phyloP scores from a whole-genome alignment of 1,140 invertebrate species.

The Philotrypesis tridentata region DNA sequence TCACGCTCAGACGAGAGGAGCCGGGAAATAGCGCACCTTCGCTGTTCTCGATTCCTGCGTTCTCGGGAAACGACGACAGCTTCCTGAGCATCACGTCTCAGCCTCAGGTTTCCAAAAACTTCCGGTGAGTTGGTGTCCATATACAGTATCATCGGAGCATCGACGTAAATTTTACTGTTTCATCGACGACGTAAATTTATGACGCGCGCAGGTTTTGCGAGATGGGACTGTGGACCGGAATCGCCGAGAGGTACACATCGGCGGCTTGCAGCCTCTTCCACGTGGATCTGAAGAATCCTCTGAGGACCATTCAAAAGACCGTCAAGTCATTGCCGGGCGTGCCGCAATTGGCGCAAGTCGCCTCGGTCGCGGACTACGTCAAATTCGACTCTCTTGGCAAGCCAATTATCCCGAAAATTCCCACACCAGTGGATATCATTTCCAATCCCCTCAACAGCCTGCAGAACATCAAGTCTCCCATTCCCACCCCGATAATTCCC shows the following conservation, averaged over 20 bases:
- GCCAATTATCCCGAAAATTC: background rate
- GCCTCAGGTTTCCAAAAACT: conserved; percentile 71
- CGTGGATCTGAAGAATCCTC: conserved; percentile 31
- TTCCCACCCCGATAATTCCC: background rate
- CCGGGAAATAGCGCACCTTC: conserved; percentile 22
- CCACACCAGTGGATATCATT: background rate
- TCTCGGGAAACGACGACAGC: conserved; percentile 70
- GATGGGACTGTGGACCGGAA: conserved; percentile 77
- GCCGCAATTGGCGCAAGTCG: background rate
- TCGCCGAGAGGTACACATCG: conserved; percentile 73
- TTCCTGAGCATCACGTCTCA: conserved; percentile 75
- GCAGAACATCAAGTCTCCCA: background rate
- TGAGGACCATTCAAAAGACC: conserved; percentile 32
- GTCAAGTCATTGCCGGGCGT: background rate
- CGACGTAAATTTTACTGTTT: no score
- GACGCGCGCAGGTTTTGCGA: conserved; percentile 70
- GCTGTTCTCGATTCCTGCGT: conserved; percentile 63
- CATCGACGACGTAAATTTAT: no score
- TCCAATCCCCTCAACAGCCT: background rate
- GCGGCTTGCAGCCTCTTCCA: conserved; percentile 65
- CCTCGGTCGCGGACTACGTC: background rate
- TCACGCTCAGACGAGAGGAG: conserved; percentile 38
- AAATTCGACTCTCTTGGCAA: background rate
- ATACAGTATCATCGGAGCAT: no score
- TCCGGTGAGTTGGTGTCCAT: conserved; percentile 71